These are phyloP conservation scores for Coracias cyanogaster DNA, from an alignment of 2,797 vertebrate species.

Conservation along the genomic window DNA sequence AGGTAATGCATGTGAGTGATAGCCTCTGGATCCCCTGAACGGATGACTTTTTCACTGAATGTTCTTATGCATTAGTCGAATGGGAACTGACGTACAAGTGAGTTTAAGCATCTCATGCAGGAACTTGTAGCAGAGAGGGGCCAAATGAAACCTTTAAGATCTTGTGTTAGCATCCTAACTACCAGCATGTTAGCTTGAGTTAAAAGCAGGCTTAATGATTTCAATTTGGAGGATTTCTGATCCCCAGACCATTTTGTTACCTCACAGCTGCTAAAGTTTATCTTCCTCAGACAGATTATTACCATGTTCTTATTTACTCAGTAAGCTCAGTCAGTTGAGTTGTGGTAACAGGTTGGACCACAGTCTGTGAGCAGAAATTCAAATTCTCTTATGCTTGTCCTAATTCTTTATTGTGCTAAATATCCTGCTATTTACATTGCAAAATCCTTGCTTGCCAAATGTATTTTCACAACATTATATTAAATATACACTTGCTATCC, in stretches of 20 bases:
- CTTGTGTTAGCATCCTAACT: background rate
- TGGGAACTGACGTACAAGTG: background rate
- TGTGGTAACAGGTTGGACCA: background rate
- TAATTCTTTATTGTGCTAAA: background rate
- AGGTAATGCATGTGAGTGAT: rapidly evolving
- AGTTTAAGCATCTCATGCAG: background rate
- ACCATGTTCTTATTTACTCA: background rate
- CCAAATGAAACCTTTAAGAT: background rate
- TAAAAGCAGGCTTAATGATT: background rate
- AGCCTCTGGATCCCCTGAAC: background rate
- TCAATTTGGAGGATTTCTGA: background rate
- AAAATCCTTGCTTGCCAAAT: background rate
- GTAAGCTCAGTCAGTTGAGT: background rate
- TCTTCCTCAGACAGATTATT: background rate
- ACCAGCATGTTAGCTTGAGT: background rate
- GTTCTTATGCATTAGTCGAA: background rate
- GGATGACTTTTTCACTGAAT: background rate
- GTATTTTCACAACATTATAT: background rate
- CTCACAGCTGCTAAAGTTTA: background rate
- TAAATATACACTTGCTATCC: background rate
- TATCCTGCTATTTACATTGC: background rate
- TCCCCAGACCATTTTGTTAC: background rate
- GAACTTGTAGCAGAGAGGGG: background rate
- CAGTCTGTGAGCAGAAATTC: background rate
- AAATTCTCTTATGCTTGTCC: background rate